A percentile compares a stretch with the other conserved stretches of the same genome.
These are phyloP conservation scores for Neotoma lepida DNA, from an alignment of 2,113 vertebrate species.

Conservation along the genomic window DNA sequence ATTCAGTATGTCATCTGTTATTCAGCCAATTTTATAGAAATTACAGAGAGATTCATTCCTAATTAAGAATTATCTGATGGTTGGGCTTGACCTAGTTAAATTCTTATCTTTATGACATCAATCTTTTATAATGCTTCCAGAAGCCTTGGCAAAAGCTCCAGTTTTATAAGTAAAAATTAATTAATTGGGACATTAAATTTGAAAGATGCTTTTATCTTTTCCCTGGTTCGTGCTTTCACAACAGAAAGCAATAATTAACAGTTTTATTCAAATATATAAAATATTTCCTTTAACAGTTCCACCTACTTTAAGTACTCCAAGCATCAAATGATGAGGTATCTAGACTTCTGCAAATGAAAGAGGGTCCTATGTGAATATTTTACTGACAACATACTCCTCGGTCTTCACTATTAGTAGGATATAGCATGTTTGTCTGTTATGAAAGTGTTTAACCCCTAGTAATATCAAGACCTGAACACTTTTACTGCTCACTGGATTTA, in stretches of 20 bases:
- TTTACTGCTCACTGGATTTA: neutral
- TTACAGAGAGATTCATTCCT: slow-evolving; percentile 79
- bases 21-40: slow-evolving; percentile 79
- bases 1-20: slow-evolving; percentile 73
- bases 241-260: slow-evolving; percentile 80
- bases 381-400: neutral
- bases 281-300: slow-evolving; percentile 71
- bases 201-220: slow-evolving; percentile 82
- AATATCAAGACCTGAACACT: neutral
- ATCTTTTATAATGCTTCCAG: slow-evolving; percentile 80
- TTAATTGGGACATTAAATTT: slow-evolving; percentile 82
- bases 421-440: neutral
- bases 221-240: slow-evolving; percentile 77
- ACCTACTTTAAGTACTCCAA: slow-evolving; percentile 60
- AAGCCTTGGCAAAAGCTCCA: slow-evolving; percentile 70
- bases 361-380: neutral
- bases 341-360: slow-evolving; percentile 23
- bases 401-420: neutral
- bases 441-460: neutral
- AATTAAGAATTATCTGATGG: slow-evolving; percentile 81
- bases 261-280: slow-evolving; percentile 79
- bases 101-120: slow-evolving; percentile 81
- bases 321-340: slow-evolving; percentile 50
- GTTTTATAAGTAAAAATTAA: slow-evolving; percentile 83
- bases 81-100: slow-evolving; percentile 81